Conservation (phyloP, 2,888 invertebrate species). For the Rhopalosiphum nymphaeae region DNA sequence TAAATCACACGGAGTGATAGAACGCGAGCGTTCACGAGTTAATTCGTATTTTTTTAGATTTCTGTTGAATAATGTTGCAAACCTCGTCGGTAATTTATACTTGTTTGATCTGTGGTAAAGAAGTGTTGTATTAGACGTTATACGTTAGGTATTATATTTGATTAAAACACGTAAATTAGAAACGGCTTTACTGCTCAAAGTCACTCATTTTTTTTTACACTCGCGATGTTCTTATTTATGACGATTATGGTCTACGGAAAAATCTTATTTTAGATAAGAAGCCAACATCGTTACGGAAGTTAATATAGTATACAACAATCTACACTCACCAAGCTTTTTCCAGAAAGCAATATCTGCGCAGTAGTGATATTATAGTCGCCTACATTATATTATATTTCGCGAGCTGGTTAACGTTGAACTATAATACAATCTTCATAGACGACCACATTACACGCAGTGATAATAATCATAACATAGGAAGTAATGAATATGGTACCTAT, state of each 20-base stretch:
- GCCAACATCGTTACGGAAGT: not conserved
- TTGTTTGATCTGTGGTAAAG: not conserved
- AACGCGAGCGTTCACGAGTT: not conserved
- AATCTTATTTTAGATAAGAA: conserved; percentile 9
- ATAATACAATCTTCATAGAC: not conserved
- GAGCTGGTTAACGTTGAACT: not conserved
- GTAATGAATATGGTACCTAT: not conserved
- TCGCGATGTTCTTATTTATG: not conserved
- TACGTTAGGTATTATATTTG: not conserved
- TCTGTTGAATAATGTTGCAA: not conserved
- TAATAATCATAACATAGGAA: not conserved
- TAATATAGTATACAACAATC: not conserved
- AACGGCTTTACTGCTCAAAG: not conserved
- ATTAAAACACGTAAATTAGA: not conserved
- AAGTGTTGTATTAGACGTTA: not conserved
- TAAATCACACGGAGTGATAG: not conserved
- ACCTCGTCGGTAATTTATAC: not conserved
- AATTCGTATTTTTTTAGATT: not conserved
- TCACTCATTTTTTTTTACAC: not conserved
- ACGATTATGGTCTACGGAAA: not conserved
- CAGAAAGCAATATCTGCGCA: not conserved
- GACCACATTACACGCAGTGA: not conserved
- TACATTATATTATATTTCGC: not conserved
- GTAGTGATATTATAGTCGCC: not conserved
- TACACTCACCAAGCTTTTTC: not conserved